Base-by-base conservation (phyloP, 2,888 invertebrate species). In the Mimachlamys varia region DNA sequence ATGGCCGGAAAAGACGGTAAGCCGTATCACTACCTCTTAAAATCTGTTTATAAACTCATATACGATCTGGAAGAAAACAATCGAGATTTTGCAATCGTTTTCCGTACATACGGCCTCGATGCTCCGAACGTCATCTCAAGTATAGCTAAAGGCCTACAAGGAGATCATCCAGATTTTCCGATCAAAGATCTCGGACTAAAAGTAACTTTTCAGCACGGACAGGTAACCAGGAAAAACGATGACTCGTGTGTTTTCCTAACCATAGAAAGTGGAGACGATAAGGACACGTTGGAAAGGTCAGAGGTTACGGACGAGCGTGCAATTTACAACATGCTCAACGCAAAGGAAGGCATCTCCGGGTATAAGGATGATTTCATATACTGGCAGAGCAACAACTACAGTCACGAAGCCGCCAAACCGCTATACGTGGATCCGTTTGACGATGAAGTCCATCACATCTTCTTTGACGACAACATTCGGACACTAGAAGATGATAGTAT, bases 401-500 rank as follows among this genome's bases (percentile, higher is more conserved):
- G 95, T 90, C 95, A 95, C 92, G 90, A 92, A 10, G 93, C 95
- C 0, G 95, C 95, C 12, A 96, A 96, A 93, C 96, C 96, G 0
- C 92, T 96, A 58, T 96, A 96, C 94, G 93, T 96, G 10, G 96
- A 96, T 90, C 95, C 94, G 0, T 93, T 90, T 53, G 96, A 96
- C 89, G 33, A 89, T 0, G 90, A 91, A 10, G 94, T 95, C 33
- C 96, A 96, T 88, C 96, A 96, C 91, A 96, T 96, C 87, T 94
- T 96, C 91, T 96, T 96, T 91, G 96, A 96, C 91, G 96, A 96
- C 93, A 96, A 96, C 92, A 95, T 96, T 90, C 93, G 96, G 53
- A 93, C 95, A 10, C 94, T 94, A 87, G 96, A 96, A 90, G 95
- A 95, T 50, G 96, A 96, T 92, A 96, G 96, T 91, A 96, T 96